Conservation (phyloP, 2,113 vertebrate species). For the Labeo catla region DNA sequence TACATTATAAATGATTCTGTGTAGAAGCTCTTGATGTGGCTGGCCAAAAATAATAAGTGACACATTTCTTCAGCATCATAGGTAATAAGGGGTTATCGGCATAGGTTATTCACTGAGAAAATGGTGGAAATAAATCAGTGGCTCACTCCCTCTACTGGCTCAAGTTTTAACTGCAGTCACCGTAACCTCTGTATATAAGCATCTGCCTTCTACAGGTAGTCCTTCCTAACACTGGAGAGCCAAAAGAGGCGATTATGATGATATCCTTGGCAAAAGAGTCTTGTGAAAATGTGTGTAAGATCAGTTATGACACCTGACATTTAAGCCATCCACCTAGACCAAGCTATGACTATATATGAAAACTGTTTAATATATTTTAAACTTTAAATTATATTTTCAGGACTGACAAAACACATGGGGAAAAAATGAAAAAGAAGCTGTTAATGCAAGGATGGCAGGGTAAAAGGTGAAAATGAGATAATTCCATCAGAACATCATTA, state of each 20-base stretch:
- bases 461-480: slow-evolving; percentile 54
- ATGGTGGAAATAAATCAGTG: slow-evolving; percentile 71
- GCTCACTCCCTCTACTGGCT: slow-evolving; percentile 77
- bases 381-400: not conserved
- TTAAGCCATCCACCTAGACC: no score
- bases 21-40: slow-evolving; percentile 69
- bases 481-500: slow-evolving; percentile 62
- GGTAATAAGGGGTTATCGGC: slow-evolving; percentile 65
- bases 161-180: slow-evolving; percentile 70
- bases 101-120: slow-evolving; percentile 62
- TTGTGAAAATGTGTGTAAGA: not conserved
- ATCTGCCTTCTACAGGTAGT: not conserved
- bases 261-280: not conserved
- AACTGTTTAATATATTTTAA: slow-evolving; percentile 9
- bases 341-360: not conserved
- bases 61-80: slow-evolving; percentile 75
- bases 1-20: slow-evolving; percentile 74
- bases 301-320: not conserved
- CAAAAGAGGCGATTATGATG: not conserved
- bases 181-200: not conserved
- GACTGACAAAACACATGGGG: not conserved
- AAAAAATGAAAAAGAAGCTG: not conserved
- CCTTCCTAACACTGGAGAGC: not conserved
- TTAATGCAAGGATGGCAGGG: slow-evolving; percentile 4
- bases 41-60: slow-evolving; percentile 80